phyloP scores from a whole-genome alignment of 2,888 invertebrate species.

The Troides oblongomaculatus region DNA sequence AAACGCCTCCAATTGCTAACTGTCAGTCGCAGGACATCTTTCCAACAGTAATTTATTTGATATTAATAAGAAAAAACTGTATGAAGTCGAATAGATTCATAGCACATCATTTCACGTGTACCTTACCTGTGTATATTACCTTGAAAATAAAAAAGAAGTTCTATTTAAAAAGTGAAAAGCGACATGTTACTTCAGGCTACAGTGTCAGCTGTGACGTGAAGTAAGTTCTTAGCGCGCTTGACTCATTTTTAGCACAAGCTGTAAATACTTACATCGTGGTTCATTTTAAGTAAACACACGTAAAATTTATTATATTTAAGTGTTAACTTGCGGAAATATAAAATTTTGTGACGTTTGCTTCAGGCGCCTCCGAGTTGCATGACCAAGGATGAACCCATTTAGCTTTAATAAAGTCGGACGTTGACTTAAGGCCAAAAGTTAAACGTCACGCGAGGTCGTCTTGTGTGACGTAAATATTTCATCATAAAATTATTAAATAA shows the following conservation, averaged over 20 bases:
- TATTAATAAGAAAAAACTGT: too few species aligned
- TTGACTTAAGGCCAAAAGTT: conserved; percentile 2
- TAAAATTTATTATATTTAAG: conserved; percentile 25
- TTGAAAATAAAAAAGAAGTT: not conserved
- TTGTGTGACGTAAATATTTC: conserved; percentile 4
- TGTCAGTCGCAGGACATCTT: too few species aligned
- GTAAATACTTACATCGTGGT: conserved; percentile 25
- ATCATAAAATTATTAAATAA: not conserved
- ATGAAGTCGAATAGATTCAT: too few species aligned
- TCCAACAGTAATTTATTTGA: too few species aligned
- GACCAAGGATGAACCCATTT: conserved; percentile 21
- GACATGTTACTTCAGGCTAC: not conserved
- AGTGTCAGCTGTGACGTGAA: conserved; percentile 7
- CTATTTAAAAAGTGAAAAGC: conserved; percentile 1
- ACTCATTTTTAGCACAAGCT: conserved; percentile 24
- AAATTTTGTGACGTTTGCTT: conserved; percentile 16
- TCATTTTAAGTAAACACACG: conserved; percentile 21
- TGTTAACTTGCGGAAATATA: conserved; percentile 29
- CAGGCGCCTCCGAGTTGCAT: conserved; percentile 17
- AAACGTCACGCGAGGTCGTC: conserved; percentile 4
- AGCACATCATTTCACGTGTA: too few species aligned
- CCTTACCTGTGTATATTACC: not conserved
- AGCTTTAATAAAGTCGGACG: conserved; percentile 9
- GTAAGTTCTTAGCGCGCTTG: conserved; percentile 14
- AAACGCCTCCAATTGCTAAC: too few species aligned